Conservation (phyloP, 1,140 invertebrate genomes). For the Cherax quadricarinatus region DNA sequence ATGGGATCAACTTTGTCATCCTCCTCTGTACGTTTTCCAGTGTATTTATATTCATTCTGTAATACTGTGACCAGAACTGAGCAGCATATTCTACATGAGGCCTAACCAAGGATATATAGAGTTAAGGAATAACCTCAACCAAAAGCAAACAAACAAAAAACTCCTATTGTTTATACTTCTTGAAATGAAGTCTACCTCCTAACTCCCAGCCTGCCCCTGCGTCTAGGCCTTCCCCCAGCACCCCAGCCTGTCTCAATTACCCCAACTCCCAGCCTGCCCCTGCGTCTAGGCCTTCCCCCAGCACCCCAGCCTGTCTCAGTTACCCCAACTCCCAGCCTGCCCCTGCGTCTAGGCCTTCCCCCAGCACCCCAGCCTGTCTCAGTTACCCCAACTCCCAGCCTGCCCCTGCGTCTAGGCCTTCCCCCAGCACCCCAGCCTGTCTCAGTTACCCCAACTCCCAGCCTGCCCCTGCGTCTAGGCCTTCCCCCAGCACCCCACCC, state of each 20-base stretch:
- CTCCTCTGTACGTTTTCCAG: no score
- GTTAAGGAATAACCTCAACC: no score
- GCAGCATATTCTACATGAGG: no score
- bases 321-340: background rate
- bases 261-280: background rate
- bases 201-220: background rate
- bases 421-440: background rate
- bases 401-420: background rate
- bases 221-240: background rate
- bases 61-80: no score
- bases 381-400: background rate
- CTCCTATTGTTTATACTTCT: no score
- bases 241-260: no score
- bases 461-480: background rate
- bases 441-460: background rate
- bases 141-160: no score
- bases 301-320: no score
- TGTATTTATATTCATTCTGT: no score
- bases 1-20: no score
- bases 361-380: no score
- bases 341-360: background rate
- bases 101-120: no score
- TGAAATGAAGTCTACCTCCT: background rate
- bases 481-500: background rate
- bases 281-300: background rate